Evolutionary conservation across 2,888 invertebrate genomes (phyloP).

Genomic region (Biston betularia): DNA sequence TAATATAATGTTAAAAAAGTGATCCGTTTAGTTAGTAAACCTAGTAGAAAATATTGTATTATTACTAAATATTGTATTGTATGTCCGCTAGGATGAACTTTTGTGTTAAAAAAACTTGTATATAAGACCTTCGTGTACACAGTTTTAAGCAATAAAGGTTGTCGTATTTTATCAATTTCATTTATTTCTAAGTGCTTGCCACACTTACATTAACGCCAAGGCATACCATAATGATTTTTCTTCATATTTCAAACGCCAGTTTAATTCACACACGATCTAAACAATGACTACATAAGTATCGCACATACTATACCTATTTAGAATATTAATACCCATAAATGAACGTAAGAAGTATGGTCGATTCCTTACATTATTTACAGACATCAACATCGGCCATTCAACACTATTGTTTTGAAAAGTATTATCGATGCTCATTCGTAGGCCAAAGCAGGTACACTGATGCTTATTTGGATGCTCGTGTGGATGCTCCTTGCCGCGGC

Average conservation of each 20-base stretch:
- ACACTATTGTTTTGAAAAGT: slow-evolving; percentile 65
- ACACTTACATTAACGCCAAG: too few relatives aligned
- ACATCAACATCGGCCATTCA: slow-evolving; percentile 37
- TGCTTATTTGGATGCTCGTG: slow-evolving; percentile 77
- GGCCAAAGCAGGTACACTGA: slow-evolving; percentile 56
- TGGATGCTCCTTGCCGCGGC: slow-evolving; percentile 58
- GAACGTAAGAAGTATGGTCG: slow-evolving; percentile 34
- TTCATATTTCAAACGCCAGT: slow-evolving; percentile 16
- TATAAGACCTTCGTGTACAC: too few relatives aligned
- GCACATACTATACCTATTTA: slow-evolving; percentile 32
- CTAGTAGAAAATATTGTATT: too few relatives aligned
- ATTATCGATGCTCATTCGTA: slow-evolving; percentile 76
- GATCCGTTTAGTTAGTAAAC: too few relatives aligned
- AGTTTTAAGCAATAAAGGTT: too few relatives aligned
- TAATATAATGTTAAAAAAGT: too few relatives aligned
- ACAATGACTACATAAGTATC: slow-evolving; percentile 31
- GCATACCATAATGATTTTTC: too few relatives aligned
- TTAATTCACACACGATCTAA: slow-evolving; percentile 31
- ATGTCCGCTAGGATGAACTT: too few relatives aligned
- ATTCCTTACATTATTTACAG: slow-evolving; percentile 41
- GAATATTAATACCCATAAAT: slow-evolving; percentile 40
- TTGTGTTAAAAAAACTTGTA: too few relatives aligned
- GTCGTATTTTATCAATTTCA: too few relatives aligned
- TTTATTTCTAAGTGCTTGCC: too few relatives aligned
- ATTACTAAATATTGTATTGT: too few relatives aligned